phyloP scores from a whole-genome alignment of 2,797 vertebrate genomes.

The Coranthus polyacanthus region DNA sequence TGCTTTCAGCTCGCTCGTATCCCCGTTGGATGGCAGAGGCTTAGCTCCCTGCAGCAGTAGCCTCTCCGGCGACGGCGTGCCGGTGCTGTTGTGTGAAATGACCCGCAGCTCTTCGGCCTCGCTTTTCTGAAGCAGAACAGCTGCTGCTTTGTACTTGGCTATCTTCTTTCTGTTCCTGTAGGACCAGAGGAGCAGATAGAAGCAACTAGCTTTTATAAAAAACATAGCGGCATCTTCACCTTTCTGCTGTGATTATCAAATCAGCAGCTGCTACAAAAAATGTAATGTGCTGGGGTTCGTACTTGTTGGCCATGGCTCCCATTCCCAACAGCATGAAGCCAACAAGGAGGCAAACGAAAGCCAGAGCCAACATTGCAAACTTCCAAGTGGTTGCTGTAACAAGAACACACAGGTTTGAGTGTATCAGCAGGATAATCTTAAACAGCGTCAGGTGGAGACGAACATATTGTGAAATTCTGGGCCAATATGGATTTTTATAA shows the following conservation, averaged over 20 bases:
- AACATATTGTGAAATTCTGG: too few species aligned
- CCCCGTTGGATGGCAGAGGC: conserved; percentile 21
- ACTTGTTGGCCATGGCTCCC: conserved; percentile 87
- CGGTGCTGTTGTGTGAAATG: conserved; percentile 27
- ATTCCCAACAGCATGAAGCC: conserved; percentile 87
- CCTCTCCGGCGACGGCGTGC: not conserved
- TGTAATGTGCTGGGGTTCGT: conserved; percentile 25
- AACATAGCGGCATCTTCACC: not conserved
- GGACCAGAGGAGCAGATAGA: not conserved
- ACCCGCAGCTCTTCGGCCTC: conserved; percentile 64
- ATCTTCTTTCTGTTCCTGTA: conserved; percentile 88
- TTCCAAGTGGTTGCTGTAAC: conserved; percentile 89
- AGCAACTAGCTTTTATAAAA: not conserved
- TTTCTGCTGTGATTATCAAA: not conserved
- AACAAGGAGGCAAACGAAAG: conserved; percentile 82
- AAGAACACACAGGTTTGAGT: too few species aligned
- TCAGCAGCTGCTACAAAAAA: not conserved
- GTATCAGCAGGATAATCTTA: too few species aligned
- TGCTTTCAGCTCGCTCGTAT: conserved; percentile 33
- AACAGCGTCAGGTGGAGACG: too few species aligned
- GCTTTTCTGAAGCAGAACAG: conserved; percentile 34
- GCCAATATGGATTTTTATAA: too few species aligned
- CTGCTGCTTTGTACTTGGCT: conserved; percentile 64
- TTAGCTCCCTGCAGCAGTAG: not conserved
- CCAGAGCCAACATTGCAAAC: conserved; percentile 87